Conservation (phyloP, 2,797 vertebrate genomes). For the Chanos chanos region DNA sequence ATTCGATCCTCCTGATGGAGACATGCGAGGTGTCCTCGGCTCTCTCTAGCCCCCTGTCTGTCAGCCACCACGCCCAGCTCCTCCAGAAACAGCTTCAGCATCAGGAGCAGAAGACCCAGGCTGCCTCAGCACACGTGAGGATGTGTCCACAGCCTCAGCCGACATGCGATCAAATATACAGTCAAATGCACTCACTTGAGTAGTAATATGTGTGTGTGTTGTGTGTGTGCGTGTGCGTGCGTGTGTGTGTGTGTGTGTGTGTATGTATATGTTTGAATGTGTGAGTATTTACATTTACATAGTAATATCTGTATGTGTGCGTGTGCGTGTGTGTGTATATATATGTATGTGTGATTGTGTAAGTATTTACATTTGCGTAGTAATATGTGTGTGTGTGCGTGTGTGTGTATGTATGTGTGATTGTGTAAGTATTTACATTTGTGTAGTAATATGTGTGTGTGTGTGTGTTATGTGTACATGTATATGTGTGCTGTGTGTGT, state of each 20-base stretch:
- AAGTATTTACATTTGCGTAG: neutral
- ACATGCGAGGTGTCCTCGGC: conserved; percentile 68
- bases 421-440: too few species aligned
- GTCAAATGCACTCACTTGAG: too few species aligned
- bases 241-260: too few species aligned
- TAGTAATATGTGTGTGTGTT: neutral
- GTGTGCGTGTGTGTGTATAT: neutral
- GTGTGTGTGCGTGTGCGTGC: conserved; percentile 79
- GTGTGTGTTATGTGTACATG: too few species aligned
- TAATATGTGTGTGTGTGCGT: neutral
- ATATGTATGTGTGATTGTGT: conserved; percentile 7
- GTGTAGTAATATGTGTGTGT: too few species aligned
- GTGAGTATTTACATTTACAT: too few species aligned
- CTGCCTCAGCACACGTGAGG: conserved; percentile 87
- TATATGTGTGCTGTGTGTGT: too few species aligned
- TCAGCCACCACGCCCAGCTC: conserved; percentile 87
- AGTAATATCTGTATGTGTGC: neutral
- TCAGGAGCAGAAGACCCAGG: conserved; percentile 90
- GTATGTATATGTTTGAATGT: too few species aligned
- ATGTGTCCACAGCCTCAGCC: neutral
- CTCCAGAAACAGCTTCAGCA: conserved; percentile 93
- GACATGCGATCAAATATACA: too few species aligned
- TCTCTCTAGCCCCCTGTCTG: conserved; percentile 65
- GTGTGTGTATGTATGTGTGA: neutral
- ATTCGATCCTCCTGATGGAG: conserved; percentile 68